These are phyloP conservation scores for Stenodera caucasica DNA, from an alignment of 2,888 invertebrate species.

Conservation along the genomic window DNA sequence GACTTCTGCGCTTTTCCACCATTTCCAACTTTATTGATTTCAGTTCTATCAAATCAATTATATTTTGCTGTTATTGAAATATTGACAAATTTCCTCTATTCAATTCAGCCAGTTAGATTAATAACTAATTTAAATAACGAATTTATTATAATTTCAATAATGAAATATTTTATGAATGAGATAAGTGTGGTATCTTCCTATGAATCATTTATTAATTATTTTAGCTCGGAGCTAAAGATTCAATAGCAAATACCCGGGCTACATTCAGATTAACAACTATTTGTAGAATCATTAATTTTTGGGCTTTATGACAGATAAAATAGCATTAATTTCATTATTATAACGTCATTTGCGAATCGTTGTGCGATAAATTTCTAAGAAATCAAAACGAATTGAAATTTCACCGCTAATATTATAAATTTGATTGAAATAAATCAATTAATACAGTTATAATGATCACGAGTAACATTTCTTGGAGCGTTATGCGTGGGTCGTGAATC, in stretches of 20 bases:
- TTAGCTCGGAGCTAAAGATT: neutral
- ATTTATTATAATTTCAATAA: neutral
- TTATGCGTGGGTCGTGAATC: neutral
- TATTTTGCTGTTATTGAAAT: neutral
- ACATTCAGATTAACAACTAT: too few relatives aligned
- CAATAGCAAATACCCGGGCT: too few relatives aligned
- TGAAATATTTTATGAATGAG: slow-evolving; percentile 5
- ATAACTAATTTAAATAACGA: neutral
- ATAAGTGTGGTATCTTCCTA: slow-evolving; percentile 1
- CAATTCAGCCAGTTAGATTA: neutral
- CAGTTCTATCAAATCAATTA: neutral
- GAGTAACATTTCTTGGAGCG: neutral
- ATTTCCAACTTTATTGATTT: neutral
- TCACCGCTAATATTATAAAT: neutral
- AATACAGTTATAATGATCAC: neutral
- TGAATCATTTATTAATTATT: neutral
- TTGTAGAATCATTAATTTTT: too few relatives aligned
- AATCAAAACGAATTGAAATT: neutral
- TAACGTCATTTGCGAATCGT: too few relatives aligned
- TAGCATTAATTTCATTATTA: too few relatives aligned
- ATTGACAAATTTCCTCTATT: neutral
- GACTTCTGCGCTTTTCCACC: slow-evolving; percentile 1
- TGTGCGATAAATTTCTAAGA: neutral
- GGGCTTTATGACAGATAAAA: too few relatives aligned
- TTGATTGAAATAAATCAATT: slow-evolving; percentile 1